These are phyloP conservation scores for Porites evermanni DNA, from an alignment of 92 coral and sea anemone species.

Conservation along the genomic window DNA sequence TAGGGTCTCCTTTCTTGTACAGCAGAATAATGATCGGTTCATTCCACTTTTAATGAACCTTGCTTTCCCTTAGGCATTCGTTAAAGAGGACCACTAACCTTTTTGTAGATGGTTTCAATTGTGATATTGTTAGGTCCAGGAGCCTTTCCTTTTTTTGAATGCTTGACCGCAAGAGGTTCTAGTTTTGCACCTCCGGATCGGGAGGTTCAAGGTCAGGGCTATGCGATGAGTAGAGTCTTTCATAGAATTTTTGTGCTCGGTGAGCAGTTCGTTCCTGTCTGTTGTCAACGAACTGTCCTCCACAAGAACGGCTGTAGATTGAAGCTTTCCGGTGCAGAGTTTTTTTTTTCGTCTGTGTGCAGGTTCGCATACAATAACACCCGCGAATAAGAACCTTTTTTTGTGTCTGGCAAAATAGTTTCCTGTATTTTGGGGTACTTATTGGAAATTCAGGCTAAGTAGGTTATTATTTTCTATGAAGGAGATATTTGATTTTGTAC, in stretches of 20 bases:
- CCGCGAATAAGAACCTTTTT: too few species aligned
- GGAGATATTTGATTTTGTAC: too few species aligned
- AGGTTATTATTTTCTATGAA: too few species aligned
- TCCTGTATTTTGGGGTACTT: too few species aligned
- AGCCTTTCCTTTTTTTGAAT: not conserved
- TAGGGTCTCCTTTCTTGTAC: constrained; percentile 2
- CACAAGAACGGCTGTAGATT: not conserved
- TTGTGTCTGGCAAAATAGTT: too few species aligned
- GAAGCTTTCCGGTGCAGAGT: not conserved
- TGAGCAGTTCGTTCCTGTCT: not conserved
- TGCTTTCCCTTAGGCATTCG: not conserved
- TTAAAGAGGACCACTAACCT: not conserved
- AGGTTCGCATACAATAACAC: too few species aligned
- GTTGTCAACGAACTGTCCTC: not conserved
- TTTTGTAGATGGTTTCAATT: not conserved
- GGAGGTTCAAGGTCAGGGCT: not conserved
- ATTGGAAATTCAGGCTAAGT: too few species aligned
- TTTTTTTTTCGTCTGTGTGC: not conserved
- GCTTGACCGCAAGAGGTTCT: not conserved
- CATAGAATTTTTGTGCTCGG: not conserved
- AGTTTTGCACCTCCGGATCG: not conserved
- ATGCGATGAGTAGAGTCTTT: not conserved
- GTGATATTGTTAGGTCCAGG: not conserved
- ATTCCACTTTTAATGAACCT: not conserved
- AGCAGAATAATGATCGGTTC: not conserved